phyloP scores from a whole-genome alignment of 2,888 invertebrate genomes.

The Amorpha juglandis region DNA sequence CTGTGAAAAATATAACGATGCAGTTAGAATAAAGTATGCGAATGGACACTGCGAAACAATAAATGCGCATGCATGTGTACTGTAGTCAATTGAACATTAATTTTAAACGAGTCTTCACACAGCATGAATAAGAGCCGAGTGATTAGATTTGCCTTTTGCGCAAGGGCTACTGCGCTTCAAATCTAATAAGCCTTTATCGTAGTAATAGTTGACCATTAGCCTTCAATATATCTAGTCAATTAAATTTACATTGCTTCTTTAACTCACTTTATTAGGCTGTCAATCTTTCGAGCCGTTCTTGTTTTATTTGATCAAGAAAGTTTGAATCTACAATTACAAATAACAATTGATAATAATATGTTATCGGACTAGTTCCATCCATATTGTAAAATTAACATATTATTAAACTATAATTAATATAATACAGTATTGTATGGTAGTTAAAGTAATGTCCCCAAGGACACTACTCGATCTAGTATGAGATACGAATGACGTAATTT shows the following conservation, averaged over 20 bases:
- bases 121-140: not conserved
- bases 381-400: no score
- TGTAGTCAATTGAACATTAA: not conserved
- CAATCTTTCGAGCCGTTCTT: not conserved
- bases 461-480: no score
- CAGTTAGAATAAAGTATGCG: not conserved
- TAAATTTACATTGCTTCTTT: not conserved
- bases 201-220: not conserved
- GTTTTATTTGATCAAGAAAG: not conserved
- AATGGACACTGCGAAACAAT: not conserved
- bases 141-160: not conserved
- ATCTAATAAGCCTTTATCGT: constrained; percentile 2
- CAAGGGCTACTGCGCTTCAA: not conserved
- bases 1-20: not conserved
- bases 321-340: not conserved
- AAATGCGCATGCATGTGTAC: no score
- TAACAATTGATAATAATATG: no score
- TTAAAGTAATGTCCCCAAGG: no score
- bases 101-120: not conserved
- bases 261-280: not conserved
- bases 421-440: no score
- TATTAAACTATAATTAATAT: no score
- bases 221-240: not conserved
- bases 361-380: no score
- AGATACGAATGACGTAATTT: no score